Conservation (phyloP, 2,888 invertebrate species). For the Stenoptilia bipunctidactyla region DNA sequence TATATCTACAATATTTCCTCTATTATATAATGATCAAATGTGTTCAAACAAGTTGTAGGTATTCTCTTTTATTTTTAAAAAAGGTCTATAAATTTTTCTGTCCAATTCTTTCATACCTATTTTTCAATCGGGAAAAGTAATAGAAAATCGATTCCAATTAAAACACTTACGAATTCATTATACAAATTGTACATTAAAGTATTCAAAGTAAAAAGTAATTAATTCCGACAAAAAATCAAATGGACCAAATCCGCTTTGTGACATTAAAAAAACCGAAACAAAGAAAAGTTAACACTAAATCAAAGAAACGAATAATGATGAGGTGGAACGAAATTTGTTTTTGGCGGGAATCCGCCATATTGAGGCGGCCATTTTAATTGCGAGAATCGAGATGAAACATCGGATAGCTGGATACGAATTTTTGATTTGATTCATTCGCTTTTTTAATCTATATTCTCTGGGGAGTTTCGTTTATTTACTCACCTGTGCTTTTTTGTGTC, state of each 20-base stretch:
- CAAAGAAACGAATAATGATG: conserved; percentile 26
- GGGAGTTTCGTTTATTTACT: not conserved
- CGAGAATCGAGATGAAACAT: conserved; percentile 19
- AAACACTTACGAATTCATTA: too few relatives aligned
- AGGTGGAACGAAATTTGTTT: conserved; percentile 21
- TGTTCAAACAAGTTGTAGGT: too few relatives aligned
- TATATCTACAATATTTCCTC: too few relatives aligned
- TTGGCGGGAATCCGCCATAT: conserved; percentile 13
- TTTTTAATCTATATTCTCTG: not conserved
- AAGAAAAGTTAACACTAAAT: conserved; percentile 16
- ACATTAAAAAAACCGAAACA: conserved; percentile 6
- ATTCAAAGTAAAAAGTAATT: too few relatives aligned
- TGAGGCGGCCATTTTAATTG: conserved; percentile 26
- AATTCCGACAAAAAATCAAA: too few relatives aligned
- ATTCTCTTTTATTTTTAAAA: too few relatives aligned
- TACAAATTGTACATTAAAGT: too few relatives aligned
- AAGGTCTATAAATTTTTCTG: too few relatives aligned
- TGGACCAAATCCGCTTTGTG: not conserved
- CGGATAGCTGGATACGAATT: conserved; percentile 7
- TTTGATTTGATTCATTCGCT: conserved; percentile 11
- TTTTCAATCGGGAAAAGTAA: too few relatives aligned
- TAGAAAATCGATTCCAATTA: too few relatives aligned
- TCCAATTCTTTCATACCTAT: too few relatives aligned
- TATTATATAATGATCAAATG: too few relatives aligned
- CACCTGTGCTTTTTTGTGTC: not conserved